Conservation (phyloP, 2,113 vertebrate genomes). For the Oryzias woworae region DNA sequence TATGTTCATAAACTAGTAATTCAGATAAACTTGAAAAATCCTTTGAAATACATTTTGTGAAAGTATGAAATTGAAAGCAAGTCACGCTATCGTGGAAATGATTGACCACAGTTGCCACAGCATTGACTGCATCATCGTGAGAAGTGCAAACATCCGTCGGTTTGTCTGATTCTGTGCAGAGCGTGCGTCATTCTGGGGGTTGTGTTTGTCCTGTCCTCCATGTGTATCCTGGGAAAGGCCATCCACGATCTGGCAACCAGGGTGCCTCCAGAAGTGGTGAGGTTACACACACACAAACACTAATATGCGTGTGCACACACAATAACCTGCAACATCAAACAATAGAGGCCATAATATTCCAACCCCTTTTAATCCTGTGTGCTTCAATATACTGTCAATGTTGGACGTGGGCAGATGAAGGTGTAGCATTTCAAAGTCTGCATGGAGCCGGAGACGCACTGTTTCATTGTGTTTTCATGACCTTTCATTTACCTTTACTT, state of each 20-base stretch:
- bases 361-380: not conserved
- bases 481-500: too few relatives aligned
- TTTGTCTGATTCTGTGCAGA: slow-evolving; percentile 73
- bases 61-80: too few relatives aligned
- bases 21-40: too few relatives aligned
- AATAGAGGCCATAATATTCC: not conserved
- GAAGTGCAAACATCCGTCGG: not conserved
- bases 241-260: slow-evolving; percentile 90
- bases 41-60: too few relatives aligned
- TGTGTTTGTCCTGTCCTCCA: slow-evolving; percentile 91
- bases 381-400: not conserved
- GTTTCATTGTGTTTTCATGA: too few relatives aligned
- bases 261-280: slow-evolving; percentile 97
- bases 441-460: not conserved
- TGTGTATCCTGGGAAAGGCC: slow-evolving; percentile 97
- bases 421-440: not conserved
- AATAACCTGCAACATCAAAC: not conserved
- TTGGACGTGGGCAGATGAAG: not conserved
- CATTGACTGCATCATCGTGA: too few relatives aligned
- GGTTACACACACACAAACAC: slow-evolving; percentile 29
- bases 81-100: too few relatives aligned
- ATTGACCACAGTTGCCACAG: not conserved
- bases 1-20: too few relatives aligned
- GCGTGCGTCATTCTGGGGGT: slow-evolving; percentile 93
- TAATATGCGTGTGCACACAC: not conserved